Evolutionary conservation across 2,888 invertebrate species (phyloP), one percentile per base, ranked within the genome.

Genomic region (Aporophyla nigra): DNA sequence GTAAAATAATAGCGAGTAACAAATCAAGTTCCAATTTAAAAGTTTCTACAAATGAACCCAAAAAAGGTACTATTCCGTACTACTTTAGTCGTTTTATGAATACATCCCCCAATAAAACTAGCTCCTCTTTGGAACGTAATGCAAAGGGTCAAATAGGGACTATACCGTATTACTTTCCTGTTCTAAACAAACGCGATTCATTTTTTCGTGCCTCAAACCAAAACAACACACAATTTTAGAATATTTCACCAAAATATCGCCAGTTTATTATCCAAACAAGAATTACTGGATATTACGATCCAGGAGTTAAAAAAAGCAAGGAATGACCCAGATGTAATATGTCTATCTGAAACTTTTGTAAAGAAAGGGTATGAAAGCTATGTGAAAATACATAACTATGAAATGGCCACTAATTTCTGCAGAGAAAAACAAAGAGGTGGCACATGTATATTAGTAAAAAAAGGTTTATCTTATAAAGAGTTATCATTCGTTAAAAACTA

Each of bases 81-180:
- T 43, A 43, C 43, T 43, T 43, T 9, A 10, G 43, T 43, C 43
- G 43, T 43, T 9, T 43, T 43, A 10, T 9, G 43, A 10, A 10
- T 43, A 43, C 43, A 43, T 7, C 43, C 19, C 51, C 19, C 19
- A 5, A 19, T 21, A 4, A 53, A n/a, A 16, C 9, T 27, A 59
- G 16, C 14, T 46, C 46, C 46, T 53, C 54, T 33, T 46, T 56
- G 7, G 53, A 49, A 56, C 7, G 21, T 6, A 53, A 10, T 7
- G 0, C 27, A 58, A 65, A 62, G 2, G 33, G 10, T 33, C 24
- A 58, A 58, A 33, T 33, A 33, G 33, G 33, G 33, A 33, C 33
- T 33, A 66, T n/a, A 43, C 63, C 63, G 0, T 71, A 71, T 54
- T 71, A 71, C n/a, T 71, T 65, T 56, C 71, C 63, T 46, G 24